phyloP scores from a whole-genome alignment of 2,888 invertebrate genomes.

The Taenaris catops region DNA sequence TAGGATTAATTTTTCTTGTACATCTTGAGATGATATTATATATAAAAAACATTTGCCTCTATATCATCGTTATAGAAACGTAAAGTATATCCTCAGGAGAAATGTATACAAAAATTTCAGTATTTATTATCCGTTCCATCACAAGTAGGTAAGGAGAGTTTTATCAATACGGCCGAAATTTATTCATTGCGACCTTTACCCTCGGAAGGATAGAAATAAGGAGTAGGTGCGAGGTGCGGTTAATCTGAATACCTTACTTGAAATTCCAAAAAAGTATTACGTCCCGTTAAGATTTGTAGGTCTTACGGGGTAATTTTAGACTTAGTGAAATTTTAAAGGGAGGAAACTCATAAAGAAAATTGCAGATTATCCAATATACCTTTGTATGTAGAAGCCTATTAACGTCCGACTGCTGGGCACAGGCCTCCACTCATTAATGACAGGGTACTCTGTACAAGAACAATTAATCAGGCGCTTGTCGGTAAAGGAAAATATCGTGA shows the following conservation, averaged over 20 bases:
- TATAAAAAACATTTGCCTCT: too few relatives aligned
- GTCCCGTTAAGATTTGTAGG: background rate
- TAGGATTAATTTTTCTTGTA: too few relatives aligned
- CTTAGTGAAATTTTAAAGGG: constrained; percentile 1
- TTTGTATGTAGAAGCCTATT: too few relatives aligned
- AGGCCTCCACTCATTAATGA: too few relatives aligned
- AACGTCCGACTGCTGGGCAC: too few relatives aligned
- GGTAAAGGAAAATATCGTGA: too few relatives aligned
- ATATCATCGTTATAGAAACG: too few relatives aligned
- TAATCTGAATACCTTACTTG: constrained; percentile 8
- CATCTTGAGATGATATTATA: too few relatives aligned
- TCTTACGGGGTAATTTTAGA: constrained; percentile 1
- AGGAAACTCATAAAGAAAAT: background rate
- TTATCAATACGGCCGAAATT: constrained; percentile 12
- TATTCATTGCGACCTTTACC: constrained; percentile 18
- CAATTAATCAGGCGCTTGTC: too few relatives aligned
- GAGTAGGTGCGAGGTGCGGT: constrained; percentile 4
- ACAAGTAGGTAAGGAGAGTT: constrained; percentile 4
- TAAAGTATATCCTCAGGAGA: too few relatives aligned
- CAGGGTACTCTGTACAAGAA: too few relatives aligned
- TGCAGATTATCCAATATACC: too few relatives aligned
- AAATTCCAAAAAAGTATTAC: constrained; percentile 2
- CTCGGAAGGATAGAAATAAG: constrained; percentile 14
- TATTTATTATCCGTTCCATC: constrained; percentile 5
- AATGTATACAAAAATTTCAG: background rate